Evolutionary conservation across 2,797 vertebrate genomes (phyloP).

Genomic region (Champsocephalus gunnari): DNA sequence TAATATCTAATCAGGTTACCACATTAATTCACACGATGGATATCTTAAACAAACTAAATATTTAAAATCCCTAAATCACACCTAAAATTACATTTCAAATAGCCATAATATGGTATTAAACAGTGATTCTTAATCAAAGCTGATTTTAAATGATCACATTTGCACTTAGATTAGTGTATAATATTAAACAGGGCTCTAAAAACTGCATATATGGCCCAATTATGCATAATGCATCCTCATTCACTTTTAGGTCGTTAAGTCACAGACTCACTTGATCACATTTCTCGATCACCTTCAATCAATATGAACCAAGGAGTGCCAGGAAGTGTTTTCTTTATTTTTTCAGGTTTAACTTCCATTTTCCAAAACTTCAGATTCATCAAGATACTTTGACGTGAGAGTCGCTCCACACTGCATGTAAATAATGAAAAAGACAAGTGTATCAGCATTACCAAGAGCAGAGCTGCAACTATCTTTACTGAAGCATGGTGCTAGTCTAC

Average conservation of each 20-base stretch:
- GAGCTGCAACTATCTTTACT: background rate
- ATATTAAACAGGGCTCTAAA: background rate
- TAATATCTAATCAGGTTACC: background rate
- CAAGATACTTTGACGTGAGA: fast-evolving
- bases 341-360: background rate
- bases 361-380: background rate
- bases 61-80: background rate
- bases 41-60: slow-evolving; percentile 6
- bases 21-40: background rate
- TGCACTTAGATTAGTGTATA: background rate
- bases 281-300: background rate
- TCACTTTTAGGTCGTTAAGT: background rate
- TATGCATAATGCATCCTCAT: background rate
- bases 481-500: background rate
- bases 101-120: background rate
- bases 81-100: background rate
- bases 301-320: background rate
- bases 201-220: background rate
- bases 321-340: background rate
- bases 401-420: no score
- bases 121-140: background rate
- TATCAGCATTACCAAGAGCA: background rate
- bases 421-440: no score
- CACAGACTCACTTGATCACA: background rate
- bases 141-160: background rate